Conservation (phyloP, 2,113 vertebrate genomes). For the Oenanthe melanoleuca region DNA sequence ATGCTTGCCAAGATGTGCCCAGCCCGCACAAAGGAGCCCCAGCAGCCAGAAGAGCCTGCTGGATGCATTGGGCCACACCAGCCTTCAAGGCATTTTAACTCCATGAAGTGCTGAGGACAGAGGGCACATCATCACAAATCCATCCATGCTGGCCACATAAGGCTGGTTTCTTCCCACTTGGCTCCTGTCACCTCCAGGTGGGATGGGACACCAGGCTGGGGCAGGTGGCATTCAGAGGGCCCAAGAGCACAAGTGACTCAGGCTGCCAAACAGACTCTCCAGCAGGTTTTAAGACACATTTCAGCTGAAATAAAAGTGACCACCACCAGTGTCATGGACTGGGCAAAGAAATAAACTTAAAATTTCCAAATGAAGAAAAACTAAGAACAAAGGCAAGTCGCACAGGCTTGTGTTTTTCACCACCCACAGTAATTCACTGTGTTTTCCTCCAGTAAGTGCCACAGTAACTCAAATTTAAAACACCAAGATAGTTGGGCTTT, state of each 20-base stretch:
- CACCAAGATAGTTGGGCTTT: not conserved
- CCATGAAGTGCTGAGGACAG: rapidly evolving
- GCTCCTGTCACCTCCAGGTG: rapidly evolving
- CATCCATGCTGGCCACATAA: not conserved
- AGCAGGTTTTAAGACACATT: not conserved
- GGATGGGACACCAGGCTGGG: not conserved
- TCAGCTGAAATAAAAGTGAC: not conserved
- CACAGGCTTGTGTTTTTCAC: not conserved
- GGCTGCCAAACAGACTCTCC: not conserved
- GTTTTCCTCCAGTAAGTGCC: not conserved
- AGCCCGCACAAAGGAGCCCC: not conserved
- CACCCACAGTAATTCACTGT: not conserved
- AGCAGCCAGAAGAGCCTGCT: not conserved
- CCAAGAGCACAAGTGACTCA: not conserved
- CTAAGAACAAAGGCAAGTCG: not conserved
- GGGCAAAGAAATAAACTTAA: not conserved
- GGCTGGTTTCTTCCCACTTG: not conserved
- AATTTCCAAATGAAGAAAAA: not conserved
- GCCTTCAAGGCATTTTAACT: not conserved
- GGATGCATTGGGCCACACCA: rapidly evolving
- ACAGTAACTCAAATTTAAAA: not conserved
- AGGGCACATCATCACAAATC: not conserved
- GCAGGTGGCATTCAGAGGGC: not conserved
- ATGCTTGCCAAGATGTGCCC: not conserved
- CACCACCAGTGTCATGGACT: not conserved